These are phyloP conservation scores for Stictonetta naevosa DNA, from an alignment of 2,113 vertebrate genomes.

Conservation along the genomic window DNA sequence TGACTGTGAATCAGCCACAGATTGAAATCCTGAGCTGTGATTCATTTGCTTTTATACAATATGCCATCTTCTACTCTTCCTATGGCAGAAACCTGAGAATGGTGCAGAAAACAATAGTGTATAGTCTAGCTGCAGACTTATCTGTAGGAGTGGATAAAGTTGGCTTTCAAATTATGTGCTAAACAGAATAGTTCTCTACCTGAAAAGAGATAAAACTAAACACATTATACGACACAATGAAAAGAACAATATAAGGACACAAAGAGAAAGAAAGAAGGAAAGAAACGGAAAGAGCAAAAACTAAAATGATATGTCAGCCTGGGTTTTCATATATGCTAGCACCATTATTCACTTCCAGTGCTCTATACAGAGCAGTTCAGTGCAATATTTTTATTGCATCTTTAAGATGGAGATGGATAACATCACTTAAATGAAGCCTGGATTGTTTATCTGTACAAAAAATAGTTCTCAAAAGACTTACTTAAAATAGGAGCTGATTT, in stretches of 20 bases:
- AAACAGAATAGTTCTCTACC: background rate
- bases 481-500: background rate
- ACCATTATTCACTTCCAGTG: background rate
- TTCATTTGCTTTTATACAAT: slow-evolving; percentile 45
- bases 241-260: background rate
- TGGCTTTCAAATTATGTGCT: slow-evolving; percentile 37
- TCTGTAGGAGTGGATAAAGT: slow-evolving; percentile 35
- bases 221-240: background rate
- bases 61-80: slow-evolving; percentile 1
- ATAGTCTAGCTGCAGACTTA: background rate
- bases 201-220: slow-evolving; percentile 36
- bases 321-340: background rate
- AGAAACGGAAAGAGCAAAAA: background rate
- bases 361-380: background rate
- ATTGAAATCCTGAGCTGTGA: slow-evolving; percentile 57
- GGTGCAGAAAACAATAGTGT: background rate
- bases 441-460: background rate
- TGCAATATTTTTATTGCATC: background rate
- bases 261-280: background rate
- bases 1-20: slow-evolving; percentile 38
- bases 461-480: background rate
- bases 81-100: background rate
- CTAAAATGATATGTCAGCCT: background rate
- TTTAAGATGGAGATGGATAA: background rate
- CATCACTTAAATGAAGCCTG: background rate